Conservation (phyloP, 2,113 vertebrate genomes). For the Sinocyclocheilus maitianheensis region DNA sequence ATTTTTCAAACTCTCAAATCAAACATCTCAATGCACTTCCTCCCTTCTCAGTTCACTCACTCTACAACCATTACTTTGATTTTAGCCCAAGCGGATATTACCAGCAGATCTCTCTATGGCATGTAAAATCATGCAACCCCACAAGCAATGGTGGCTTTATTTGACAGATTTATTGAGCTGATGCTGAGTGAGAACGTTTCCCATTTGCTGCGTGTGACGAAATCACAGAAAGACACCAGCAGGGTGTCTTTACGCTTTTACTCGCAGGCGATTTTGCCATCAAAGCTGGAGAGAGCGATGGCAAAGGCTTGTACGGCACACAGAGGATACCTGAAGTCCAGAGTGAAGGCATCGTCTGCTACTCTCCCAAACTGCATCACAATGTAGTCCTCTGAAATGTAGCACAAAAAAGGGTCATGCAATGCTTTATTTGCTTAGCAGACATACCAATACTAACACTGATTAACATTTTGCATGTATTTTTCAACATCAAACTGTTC, state of each 20-base stretch:
- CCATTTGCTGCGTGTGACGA: neutral
- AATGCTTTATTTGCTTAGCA: too few relatives aligned
- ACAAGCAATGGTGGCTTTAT: neutral
- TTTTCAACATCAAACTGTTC: neutral
- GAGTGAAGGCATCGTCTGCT: slow-evolving; percentile 93
- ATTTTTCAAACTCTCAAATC: slow-evolving; percentile 11
- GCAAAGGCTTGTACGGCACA: slow-evolving; percentile 95
- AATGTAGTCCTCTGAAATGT: slow-evolving; percentile 85
- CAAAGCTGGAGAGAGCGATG: slow-evolving; percentile 96
- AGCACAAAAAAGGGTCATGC: neutral
- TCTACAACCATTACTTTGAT: neutral
- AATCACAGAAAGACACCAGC: neutral
- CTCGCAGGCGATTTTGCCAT: slow-evolving; percentile 95
- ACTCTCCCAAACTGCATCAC: slow-evolving; percentile 97
- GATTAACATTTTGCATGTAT: neutral
- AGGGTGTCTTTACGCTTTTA: slow-evolving; percentile 61
- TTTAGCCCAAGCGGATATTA: neutral
- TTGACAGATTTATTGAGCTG: neutral
- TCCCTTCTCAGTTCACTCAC: neutral
- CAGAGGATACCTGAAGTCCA: slow-evolving; percentile 94
- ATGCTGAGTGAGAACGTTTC: neutral
- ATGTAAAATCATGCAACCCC: neutral
- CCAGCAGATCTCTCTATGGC: neutral
- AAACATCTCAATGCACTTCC: neutral
- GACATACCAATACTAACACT: neutral